phyloP scores from a whole-genome alignment of 2,888 invertebrate genomes.

The Horisme vitalbata region DNA sequence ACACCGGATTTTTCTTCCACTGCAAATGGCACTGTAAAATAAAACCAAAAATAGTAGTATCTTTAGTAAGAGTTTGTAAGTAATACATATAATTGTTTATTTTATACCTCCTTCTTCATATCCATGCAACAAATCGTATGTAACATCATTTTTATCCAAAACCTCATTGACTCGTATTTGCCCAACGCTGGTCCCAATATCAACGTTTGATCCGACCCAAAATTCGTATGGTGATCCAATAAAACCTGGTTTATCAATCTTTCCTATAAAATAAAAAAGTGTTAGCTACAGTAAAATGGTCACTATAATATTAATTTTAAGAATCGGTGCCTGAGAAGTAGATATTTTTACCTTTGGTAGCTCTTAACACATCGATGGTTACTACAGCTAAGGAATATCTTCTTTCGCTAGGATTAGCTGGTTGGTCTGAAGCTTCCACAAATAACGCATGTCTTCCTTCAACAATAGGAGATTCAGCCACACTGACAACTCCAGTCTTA shows the following conservation, averaged over 20 bases:
- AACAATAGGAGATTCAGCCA: constrained; percentile 85
- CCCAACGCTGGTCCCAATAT: constrained; percentile 92
- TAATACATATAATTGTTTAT: not conserved
- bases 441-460: constrained; percentile 91
- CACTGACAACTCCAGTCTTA: constrained; percentile 86
- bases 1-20: constrained; percentile 94
- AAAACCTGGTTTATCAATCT: constrained; percentile 87
- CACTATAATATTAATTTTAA: too few species aligned
- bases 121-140: constrained; percentile 92
- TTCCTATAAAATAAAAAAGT: too few species aligned
- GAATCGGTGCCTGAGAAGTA: too few species aligned
- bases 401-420: constrained; percentile 91
- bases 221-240: constrained; percentile 94
- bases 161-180: constrained; percentile 91
- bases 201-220: constrained; percentile 94
- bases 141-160: constrained; percentile 85
- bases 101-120: constrained; percentile 90
- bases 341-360: constrained; percentile 71
- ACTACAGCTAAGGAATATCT: constrained; percentile 93
- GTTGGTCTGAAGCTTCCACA: constrained; percentile 92
- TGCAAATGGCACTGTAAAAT: constrained; percentile 91
- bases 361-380: constrained; percentile 87
- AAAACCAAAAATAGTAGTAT: not conserved
- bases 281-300: too few species aligned
- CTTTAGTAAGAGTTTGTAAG: not conserved